Evolutionary conservation across 2,888 invertebrate genomes (phyloP).

Genomic region (Sinhomidia bicolor): DNA sequence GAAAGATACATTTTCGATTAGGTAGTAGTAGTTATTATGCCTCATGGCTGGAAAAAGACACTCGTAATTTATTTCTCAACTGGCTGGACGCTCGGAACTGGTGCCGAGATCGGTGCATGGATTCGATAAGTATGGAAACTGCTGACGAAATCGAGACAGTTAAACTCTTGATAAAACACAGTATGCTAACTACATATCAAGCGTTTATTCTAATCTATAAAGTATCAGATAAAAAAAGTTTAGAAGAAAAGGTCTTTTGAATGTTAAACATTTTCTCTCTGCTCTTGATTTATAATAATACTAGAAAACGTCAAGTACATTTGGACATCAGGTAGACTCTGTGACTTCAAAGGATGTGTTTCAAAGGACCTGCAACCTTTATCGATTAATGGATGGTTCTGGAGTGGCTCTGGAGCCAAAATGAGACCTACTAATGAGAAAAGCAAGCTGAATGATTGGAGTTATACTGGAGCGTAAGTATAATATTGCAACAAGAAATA

Average conservation of each 20-base stretch:
- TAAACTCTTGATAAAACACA: slow-evolving; percentile 91
- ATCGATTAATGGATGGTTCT: slow-evolving; percentile 93
- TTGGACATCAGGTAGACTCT: slow-evolving; percentile 95
- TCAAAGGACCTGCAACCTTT: slow-evolving; percentile 93
- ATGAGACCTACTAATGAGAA: slow-evolving; percentile 88
- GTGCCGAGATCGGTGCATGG: slow-evolving; percentile 97
- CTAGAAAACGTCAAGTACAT: slow-evolving; percentile 84
- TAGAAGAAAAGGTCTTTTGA: no score
- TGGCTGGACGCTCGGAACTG: slow-evolving; percentile 95
- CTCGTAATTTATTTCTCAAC: slow-evolving; percentile 83
- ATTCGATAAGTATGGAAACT: slow-evolving; percentile 92
- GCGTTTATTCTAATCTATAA: no score
- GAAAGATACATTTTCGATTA: slow-evolving; percentile 71
- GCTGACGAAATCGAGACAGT: slow-evolving; percentile 94
- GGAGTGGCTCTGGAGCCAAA: slow-evolving; percentile 94
- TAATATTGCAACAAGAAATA: neutral
- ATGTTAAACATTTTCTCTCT: no score
- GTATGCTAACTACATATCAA: no score
- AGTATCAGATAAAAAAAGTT: neutral
- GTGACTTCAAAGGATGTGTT: slow-evolving; percentile 94
- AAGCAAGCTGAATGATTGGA: slow-evolving; percentile 81
- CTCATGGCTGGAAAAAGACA: slow-evolving; percentile 73
- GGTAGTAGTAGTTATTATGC: slow-evolving; percentile 71
- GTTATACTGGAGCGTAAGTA: slow-evolving; percentile 88
- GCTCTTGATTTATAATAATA: no score